A percentile compares a stretch with the other conserved stretches of the same genome.
phyloP scores from a whole-genome alignment of 2,888 invertebrate species.

The Tachina lurida region DNA sequence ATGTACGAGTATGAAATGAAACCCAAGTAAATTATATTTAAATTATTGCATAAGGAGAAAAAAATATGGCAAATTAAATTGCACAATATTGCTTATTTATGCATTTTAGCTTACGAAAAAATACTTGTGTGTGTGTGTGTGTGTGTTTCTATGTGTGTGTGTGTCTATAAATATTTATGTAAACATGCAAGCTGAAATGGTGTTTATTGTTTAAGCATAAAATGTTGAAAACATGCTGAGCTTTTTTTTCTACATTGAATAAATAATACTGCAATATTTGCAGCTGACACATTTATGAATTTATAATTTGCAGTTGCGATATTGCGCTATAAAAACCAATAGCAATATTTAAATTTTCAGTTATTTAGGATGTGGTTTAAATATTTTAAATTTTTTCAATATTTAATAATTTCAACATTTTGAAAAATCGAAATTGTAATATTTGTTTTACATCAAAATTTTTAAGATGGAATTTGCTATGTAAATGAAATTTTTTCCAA shows the following conservation, averaged over 20 bases:
- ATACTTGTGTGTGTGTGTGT: too few relatives aligned
- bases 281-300: conserved; percentile 10
- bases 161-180: background rate
- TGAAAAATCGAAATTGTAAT: too few relatives aligned
- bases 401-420: too few relatives aligned
- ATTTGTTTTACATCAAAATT: too few relatives aligned
- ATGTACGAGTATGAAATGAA: background rate
- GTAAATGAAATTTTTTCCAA: too few relatives aligned
- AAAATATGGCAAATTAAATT: conserved; percentile 8
- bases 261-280: conserved; percentile 1
- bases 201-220: conserved; percentile 28
- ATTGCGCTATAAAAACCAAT: background rate
- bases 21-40: background rate
- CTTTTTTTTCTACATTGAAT: background rate
- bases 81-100: background rate
- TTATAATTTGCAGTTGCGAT: background rate
- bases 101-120: background rate
- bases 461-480: too few relatives aligned
- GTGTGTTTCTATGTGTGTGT: too few relatives aligned
- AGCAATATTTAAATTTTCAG: background rate
- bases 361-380: too few relatives aligned
- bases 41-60: background rate
- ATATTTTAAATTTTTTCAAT: too few relatives aligned
- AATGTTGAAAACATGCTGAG: background rate
- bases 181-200: background rate